A percentile compares a stretch with the other conserved stretches of the same genome.
Evolutionary conservation across 2,113 vertebrate genomes (phyloP).

Genomic region (Pangasianodon hypophthalmus): DNA sequence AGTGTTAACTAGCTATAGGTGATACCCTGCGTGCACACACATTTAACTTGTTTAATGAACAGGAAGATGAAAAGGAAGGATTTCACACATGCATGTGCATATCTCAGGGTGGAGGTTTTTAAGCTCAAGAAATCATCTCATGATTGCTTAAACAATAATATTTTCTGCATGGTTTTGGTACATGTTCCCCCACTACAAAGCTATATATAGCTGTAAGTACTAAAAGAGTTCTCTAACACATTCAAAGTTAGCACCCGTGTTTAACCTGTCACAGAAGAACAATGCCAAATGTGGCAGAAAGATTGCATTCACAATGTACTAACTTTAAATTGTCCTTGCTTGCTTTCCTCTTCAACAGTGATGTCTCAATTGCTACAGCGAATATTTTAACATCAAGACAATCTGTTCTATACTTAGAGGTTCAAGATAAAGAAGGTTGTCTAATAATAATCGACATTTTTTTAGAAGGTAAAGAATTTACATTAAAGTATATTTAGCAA

Average conservation of each 20-base stretch:
- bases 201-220: constrained; percentile 20
- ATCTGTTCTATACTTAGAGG: constrained; percentile 5
- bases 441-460: not conserved
- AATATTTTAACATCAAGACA: constrained; percentile 28
- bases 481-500: not conserved
- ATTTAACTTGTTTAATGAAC: not conserved
- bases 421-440: constrained; percentile 55
- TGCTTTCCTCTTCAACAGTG: not conserved
- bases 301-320: constrained; percentile 14
- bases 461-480: not conserved
- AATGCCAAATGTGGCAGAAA: constrained; percentile 26
- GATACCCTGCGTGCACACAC: not conserved
- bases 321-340: constrained; percentile 33
- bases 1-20: not conserved
- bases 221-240: not conserved
- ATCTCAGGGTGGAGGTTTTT: not conserved
- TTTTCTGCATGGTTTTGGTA: constrained; percentile 2
- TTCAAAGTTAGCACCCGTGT: constrained; percentile 12
- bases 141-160: not conserved
- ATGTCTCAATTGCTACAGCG: constrained; percentile 9
- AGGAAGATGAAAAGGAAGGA: not conserved
- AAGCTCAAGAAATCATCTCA: not conserved
- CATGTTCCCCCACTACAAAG: not conserved
- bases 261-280: constrained; percentile 29
- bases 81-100: not conserved